A percentile compares a stretch with the other conserved stretches of the same genome.
These are phyloP conservation scores for Orussus abietinus DNA, from an alignment of 1,140 invertebrate species.

Conservation along the genomic window DNA sequence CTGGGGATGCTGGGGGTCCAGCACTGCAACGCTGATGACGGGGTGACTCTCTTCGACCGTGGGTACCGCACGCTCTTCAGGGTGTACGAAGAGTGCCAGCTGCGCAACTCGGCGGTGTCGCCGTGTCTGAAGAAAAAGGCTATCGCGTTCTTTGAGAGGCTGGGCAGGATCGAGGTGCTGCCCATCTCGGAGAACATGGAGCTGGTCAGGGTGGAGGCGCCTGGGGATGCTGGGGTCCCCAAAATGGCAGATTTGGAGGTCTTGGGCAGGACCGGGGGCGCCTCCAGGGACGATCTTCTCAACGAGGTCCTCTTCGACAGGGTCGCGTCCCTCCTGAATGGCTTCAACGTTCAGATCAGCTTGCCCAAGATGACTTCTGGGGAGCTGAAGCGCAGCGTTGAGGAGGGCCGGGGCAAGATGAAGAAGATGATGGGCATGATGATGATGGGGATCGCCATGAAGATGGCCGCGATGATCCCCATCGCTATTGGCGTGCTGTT, in stretches of 20 bases:
- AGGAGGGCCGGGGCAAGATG: constrained; percentile 75
- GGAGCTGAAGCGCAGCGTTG: constrained; percentile 65
- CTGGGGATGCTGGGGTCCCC: constrained; percentile 28
- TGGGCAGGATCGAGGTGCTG: constrained; percentile 65
- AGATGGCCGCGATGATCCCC: constrained; percentile 69
- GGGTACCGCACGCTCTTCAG: constrained; percentile 44
- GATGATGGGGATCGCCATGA: constrained; percentile 75
- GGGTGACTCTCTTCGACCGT: constrained; percentile 37
- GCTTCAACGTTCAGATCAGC: constrained; percentile 69
- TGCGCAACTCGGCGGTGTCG: constrained; percentile 55
- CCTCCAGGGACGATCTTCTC: constrained; percentile 60
- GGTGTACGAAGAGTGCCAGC: constrained; percentile 49
- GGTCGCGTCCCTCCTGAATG: constrained; percentile 66
- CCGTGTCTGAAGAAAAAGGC: constrained; percentile 78
- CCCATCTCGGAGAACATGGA: constrained; percentile 64
- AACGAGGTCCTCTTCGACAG: constrained; percentile 68
- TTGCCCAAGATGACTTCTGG: constrained; percentile 66
- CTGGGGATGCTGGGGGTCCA: no score
- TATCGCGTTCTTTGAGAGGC: constrained; percentile 69
- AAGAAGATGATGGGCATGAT: constrained; percentile 82
- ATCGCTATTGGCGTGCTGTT: constrained; percentile 71
- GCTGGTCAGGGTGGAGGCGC: constrained; percentile 45
- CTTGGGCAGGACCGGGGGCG: constrained; percentile 59
- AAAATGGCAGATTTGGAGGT: constrained; percentile 61
- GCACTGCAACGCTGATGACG: constrained; percentile 28